Evolutionary conservation across 2,113 vertebrate genomes (phyloP), one percentile per base, ranked within the genome.

Genomic region (Odontesthes bonariensis): DNA sequence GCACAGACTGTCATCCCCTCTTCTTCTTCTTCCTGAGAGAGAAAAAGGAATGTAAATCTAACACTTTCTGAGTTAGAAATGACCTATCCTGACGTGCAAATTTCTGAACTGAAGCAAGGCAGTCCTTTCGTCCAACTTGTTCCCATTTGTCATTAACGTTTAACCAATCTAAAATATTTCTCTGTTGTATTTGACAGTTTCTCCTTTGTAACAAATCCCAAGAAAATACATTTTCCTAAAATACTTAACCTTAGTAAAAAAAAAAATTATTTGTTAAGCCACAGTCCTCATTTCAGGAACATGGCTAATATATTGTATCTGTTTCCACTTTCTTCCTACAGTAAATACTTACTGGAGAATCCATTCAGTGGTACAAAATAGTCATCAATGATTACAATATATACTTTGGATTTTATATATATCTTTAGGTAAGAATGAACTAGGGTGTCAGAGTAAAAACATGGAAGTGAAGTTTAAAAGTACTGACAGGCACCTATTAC

Each of bases 11-110:
- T 73, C 78, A 89, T 59, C 52, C 89, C 88, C 40, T 92, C 92
- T 22, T 94, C 94, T 44, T 95, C 94, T 22, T 94, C 94, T 7
- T 91, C 88, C 88, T 92, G 82, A 77, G 10, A 76, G 49, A 81
- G 44, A 67, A 14, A 27, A 8, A 75, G 58, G 60, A 64, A 52
- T 44, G 31, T 46, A 13, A 9, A 79, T 70, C 22, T 40, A 12
- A 46, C 9, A 59, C 47, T 22, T 51, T 63, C 46, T 60, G 20
- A 69, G 13, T 55, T 40, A 51, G n/a, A 57, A 40, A 52, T 76
- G 32, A 67, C 13, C 32, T 32, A 10, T 61, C 33, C 8, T 44
- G 12, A 40, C 20, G 38, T 9, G 14, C 2, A 5, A 1, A 60
- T 53, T 20, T 40, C 20, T 13, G 6, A 58, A 32, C 27, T 47